Evolutionary conservation across 2,888 invertebrate genomes (phyloP).

Genomic region (Drosophila trichaetosa): DNA sequence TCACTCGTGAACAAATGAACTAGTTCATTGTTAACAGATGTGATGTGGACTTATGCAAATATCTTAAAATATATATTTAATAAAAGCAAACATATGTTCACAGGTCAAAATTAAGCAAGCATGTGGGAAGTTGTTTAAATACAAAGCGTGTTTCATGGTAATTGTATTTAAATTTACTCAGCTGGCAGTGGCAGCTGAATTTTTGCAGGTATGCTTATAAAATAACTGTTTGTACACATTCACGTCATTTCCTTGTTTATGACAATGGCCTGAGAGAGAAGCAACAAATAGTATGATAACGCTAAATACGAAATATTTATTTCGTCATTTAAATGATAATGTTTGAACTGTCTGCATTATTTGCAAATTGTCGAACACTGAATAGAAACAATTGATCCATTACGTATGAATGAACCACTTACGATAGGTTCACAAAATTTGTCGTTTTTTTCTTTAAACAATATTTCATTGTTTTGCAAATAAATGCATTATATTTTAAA

Average conservation of each 20-base stretch:
- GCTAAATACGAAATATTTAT: neutral
- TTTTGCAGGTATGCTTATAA: neutral
- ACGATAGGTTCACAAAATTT: neutral
- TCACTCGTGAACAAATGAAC: neutral
- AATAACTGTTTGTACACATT: neutral
- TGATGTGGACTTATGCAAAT: neutral
- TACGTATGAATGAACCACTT: neutral
- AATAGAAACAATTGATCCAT: neutral
- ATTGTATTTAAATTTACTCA: slow-evolving; percentile 3
- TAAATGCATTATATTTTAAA: neutral
- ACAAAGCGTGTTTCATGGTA: neutral
- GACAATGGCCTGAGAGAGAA: neutral
- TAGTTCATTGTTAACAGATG: neutral
- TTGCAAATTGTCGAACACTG: neutral
- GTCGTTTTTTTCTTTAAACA: neutral
- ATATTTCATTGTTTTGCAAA: neutral
- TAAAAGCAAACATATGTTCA: neutral
- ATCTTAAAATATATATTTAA: neutral
- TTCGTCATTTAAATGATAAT: neutral
- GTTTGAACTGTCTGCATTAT: neutral
- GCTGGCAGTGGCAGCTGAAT: neutral
- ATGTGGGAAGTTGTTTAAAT: slow-evolving; percentile 8
- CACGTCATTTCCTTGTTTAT: neutral
- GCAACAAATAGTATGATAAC: neutral
- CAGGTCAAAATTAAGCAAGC: neutral